Evolutionary conservation across 2,888 invertebrate species (phyloP).

Genomic region (Portevinia maculata): DNA sequence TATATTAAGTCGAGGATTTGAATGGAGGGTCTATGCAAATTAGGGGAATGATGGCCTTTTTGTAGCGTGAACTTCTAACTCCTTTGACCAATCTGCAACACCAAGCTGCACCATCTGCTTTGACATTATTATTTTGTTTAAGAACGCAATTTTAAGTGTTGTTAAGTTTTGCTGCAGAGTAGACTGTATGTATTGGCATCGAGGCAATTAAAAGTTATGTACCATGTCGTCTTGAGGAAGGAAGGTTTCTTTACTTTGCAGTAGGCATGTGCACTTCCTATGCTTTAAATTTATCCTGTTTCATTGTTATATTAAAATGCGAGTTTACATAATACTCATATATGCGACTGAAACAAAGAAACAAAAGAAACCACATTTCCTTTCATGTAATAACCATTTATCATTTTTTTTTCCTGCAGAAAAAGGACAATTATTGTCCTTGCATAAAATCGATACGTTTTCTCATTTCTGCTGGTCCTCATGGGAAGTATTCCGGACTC

Average conservation of each 20-base stretch:
- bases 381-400: slow-evolving; percentile 72
- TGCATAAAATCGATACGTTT: slow-evolving; percentile 71
- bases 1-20: slow-evolving; percentile 58
- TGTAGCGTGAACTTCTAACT: neutral
- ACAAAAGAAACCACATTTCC: slow-evolving; percentile 63
- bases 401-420: slow-evolving; percentile 62
- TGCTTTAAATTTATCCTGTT: neutral
- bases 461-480: slow-evolving; percentile 37
- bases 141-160: too few species aligned
- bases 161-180: neutral
- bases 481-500: slow-evolving; percentile 45
- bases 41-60: slow-evolving; percentile 27
- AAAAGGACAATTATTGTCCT: slow-evolving; percentile 69
- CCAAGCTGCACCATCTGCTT: neutral
- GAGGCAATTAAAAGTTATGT: too few species aligned
- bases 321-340: neutral
- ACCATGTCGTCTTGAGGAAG: neutral
- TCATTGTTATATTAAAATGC: slow-evolving; percentile 3
- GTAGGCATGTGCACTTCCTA: neutral
- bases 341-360: slow-evolving; percentile 20
- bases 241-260: neutral
- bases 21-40: slow-evolving; percentile 58
- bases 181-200: too few species aligned
- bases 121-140: too few species aligned
- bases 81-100: neutral